A percentile compares a stretch with the other conserved stretches of the same genome.
Evolutionary conservation across 2,888 invertebrate species (phyloP).

Genomic region (Autographa gamma): DNA sequence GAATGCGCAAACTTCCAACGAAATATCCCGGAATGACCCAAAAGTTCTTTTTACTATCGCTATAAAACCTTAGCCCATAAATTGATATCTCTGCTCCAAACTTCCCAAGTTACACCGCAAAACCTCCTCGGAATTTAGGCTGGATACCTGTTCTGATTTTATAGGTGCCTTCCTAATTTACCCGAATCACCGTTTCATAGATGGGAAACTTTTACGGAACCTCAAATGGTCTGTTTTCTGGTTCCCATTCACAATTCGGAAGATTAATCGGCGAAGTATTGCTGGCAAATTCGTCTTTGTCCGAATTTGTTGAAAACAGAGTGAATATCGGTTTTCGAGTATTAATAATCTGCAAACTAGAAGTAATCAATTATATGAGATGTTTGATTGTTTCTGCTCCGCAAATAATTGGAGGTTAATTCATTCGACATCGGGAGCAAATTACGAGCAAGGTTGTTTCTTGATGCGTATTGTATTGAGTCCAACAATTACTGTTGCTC

Average conservation of each 20-base stretch:
- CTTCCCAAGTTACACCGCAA: conserved; percentile 50
- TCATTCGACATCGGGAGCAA: conserved; percentile 51
- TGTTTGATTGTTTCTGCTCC: conserved; percentile 47
- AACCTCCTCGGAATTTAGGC: conserved; percentile 39
- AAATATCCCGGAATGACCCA: conserved; percentile 63
- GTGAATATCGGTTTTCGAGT: conserved; percentile 36
- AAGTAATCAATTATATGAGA: conserved; percentile 52
- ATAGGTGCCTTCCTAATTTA: conserved; percentile 44
- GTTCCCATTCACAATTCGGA: conserved; percentile 10
- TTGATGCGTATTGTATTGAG: conserved; percentile 10
- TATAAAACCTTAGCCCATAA: conserved; percentile 67
- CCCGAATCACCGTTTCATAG: conserved; percentile 18
- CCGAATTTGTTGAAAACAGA: conserved; percentile 10
- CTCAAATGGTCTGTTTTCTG: conserved; percentile 15
- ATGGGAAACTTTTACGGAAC: conserved; percentile 22
- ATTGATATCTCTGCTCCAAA: conserved; percentile 66
- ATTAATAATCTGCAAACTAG: conserved; percentile 48
- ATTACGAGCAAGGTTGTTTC: conserved; percentile 36
- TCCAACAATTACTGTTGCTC: conserved; percentile 28
- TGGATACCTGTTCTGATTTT: conserved; percentile 52
- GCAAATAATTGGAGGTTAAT: conserved; percentile 53
- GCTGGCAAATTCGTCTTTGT: conserved; percentile 33
- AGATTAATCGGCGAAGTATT: conserved; percentile 43
- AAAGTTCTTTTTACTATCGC: conserved; percentile 69
- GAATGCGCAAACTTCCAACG: conserved; percentile 57